Conservation (phyloP, 1,140 invertebrate species). For the Oedothorax gibbosus region DNA sequence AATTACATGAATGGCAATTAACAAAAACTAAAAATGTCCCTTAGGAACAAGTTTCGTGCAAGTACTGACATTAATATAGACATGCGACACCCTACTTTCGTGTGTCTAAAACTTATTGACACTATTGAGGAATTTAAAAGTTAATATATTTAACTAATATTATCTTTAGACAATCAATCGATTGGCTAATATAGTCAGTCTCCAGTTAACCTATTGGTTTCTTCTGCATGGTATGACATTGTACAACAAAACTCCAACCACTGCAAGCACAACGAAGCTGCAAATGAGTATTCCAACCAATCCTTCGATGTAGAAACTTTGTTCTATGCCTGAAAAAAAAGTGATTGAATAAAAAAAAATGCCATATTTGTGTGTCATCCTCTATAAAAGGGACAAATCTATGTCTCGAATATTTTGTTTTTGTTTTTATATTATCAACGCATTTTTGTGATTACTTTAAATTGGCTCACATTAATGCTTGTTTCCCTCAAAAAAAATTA, state of each 20-base stretch:
- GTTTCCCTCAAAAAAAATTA: background rate
- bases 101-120: too few species aligned
- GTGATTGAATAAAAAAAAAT: background rate
- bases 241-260: slow-evolving; percentile 28
- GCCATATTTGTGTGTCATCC: background rate
- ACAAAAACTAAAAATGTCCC: too few species aligned
- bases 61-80: too few species aligned
- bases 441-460: background rate
- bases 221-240: slow-evolving; percentile 33
- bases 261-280: slow-evolving; percentile 31
- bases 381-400: background rate
- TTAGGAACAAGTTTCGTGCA: too few species aligned
- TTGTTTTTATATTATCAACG: background rate
- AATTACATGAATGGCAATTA: too few species aligned
- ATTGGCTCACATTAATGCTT: background rate
- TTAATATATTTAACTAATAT: too few species aligned
- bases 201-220: background rate
- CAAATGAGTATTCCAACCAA: slow-evolving; percentile 43
- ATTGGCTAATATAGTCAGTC: too few species aligned
- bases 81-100: too few species aligned
- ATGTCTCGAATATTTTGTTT: background rate
- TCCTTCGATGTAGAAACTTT: slow-evolving; percentile 43
- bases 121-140: too few species aligned
- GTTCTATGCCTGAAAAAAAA: slow-evolving; percentile 10
- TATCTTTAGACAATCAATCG: too few species aligned